phyloP scores from a whole-genome alignment of 2,113 vertebrate genomes.

The Theristicus caerulescens region DNA sequence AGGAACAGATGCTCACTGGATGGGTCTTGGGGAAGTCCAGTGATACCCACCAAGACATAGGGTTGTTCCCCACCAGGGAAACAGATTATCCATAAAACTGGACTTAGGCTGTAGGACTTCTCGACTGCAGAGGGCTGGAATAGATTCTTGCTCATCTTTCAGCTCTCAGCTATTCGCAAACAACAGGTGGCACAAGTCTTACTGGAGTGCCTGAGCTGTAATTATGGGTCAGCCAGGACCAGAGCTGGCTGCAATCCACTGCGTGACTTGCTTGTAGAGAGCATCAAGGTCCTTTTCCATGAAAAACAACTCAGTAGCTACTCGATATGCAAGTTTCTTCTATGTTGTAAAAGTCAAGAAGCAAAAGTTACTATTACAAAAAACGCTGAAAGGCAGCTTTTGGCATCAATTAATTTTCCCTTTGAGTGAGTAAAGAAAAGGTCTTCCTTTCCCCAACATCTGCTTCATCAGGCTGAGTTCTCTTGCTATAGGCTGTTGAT shows the following conservation, averaged over 20 bases:
- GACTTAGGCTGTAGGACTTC: background rate
- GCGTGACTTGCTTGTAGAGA: background rate
- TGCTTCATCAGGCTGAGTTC: constrained; percentile 7
- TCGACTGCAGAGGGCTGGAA: background rate
- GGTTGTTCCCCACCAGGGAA: background rate
- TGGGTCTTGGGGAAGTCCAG: background rate
- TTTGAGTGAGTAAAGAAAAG: constrained; percentile 10
- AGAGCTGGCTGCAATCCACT: background rate
- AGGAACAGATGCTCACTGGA: background rate
- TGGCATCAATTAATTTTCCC: constrained; percentile 13
- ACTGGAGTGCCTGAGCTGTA: background rate
- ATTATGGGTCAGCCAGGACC: background rate
- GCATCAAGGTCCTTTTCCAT: background rate
- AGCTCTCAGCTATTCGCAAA: background rate
- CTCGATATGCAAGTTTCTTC: background rate
- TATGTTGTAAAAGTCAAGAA: background rate
- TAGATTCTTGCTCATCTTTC: background rate
- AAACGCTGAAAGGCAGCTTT: constrained; percentile 20
- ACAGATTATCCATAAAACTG: background rate
- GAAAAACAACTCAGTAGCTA: background rate
- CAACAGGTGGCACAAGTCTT: background rate
- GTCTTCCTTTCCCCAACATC: constrained; percentile 9
- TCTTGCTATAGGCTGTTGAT: background rate
- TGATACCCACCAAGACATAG: background rate
- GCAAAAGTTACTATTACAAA: background rate